Conservation (phyloP, 64 coral and sea anemone genomes). For the Astreopora myriophthalma region DNA sequence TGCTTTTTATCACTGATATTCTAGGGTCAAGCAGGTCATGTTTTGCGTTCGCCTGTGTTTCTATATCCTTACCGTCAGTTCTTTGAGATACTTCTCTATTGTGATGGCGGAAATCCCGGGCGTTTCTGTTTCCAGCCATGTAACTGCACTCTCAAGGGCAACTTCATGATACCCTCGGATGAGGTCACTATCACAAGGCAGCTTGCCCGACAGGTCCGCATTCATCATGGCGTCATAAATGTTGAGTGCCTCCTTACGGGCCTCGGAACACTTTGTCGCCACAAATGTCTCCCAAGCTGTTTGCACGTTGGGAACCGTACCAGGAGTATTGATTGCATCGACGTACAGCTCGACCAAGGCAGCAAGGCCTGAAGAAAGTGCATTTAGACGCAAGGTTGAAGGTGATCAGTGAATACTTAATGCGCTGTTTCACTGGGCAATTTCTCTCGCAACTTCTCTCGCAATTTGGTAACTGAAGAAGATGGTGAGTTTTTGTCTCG, state of each 20-base stretch:
- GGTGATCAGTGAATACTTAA: neutral
- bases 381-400: neutral
- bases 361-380: conserved; percentile 41
- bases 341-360: conserved; percentile 67
- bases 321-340: conserved; percentile 79
- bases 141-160: conserved; percentile 18
- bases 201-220: conserved; percentile 1
- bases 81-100: conserved; percentile 54
- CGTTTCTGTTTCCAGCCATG: conserved; percentile 32
- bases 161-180: conserved; percentile 68
- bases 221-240: conserved; percentile 51
- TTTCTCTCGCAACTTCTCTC: too few relatives aligned
- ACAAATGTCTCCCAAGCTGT: conserved; percentile 79
- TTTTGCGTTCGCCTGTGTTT: too few relatives aligned
- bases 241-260: neutral
- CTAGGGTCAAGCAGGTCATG: too few relatives aligned
- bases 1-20: too few relatives aligned
- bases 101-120: conserved; percentile 42
- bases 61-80: conserved; percentile 44
- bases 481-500: too few relatives aligned
- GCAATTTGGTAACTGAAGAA: too few relatives aligned
- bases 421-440: too few relatives aligned
- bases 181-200: conserved; percentile 58
- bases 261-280: conserved; percentile 67
- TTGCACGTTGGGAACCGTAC: conserved; percentile 73